Base-by-base conservation (phyloP, 2,888 invertebrate genomes). In the Apomyelois bistriatella region DNA sequence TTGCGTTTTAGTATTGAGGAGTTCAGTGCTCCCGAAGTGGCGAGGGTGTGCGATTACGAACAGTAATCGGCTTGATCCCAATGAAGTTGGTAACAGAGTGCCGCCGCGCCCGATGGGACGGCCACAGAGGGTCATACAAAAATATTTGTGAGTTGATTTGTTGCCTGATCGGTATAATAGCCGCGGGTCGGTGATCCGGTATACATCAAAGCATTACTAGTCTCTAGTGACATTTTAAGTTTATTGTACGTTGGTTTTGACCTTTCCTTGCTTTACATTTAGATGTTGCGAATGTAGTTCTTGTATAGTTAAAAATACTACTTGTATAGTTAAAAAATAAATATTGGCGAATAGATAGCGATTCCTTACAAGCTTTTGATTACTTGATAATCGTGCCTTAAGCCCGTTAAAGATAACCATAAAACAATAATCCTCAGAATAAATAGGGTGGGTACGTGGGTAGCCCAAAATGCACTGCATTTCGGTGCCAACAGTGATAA, bases 51-150 rank as follows among this genome's bases (percentile, higher is more conserved):
- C 83, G 82, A 84, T 85, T 84, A 82, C 82, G 72, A 73, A 73
- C 76, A 74, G 86, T 86, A 85, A 87, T 88, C 85, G 83, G 74
- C 82, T 78, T 84, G 85, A 85, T 85, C 84, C 82, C 85, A 68
- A 82, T 83, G 83, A 85, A 83, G 85, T 83, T 81, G 78, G 79
- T 74, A 82, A 82, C 83, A 72, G 78, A 79, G 76, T 79, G 76
- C 66, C 71, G 68, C 9, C 32, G 22, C 66, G 73, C 60, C 70
- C 67, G 70, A 67, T 30, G 64, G 60, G 50, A 53, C 52, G 58
- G 55, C 51, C 56, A 60, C 61, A 68, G 76, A 68, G 59, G 57
- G 54, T 56, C 36, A 15, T 38, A 40, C 51, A 7, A 32, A n/a
- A 53, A 53, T 57, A 42, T 58, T 60, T 60, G 56, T 56, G 57